Evolutionary conservation across 2,888 invertebrate genomes (phyloP).

Genomic region (Lasioglossum marginatum): DNA sequence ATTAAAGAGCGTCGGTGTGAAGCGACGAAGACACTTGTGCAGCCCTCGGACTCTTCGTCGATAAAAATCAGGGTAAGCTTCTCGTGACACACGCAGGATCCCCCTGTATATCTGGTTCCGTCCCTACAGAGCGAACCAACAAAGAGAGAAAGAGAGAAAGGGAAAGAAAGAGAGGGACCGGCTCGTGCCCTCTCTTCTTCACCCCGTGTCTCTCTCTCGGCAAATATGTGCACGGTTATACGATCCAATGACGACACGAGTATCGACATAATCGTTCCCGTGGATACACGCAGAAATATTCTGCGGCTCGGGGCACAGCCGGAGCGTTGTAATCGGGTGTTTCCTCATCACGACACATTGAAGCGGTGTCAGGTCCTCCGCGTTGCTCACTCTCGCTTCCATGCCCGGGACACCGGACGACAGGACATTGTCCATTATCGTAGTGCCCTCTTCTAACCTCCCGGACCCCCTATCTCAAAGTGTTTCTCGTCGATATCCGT

Average conservation of each 20-base stretch:
- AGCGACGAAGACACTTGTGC: constrained; percentile 15
- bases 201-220: not conserved
- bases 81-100: constrained; percentile 41
- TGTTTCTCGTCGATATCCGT: constrained; percentile 24
- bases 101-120: constrained; percentile 13
- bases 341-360: constrained; percentile 82
- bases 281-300: constrained; percentile 68
- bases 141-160: not conserved
- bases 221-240: constrained; percentile 56
- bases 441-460: constrained; percentile 14
- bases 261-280: constrained; percentile 64
- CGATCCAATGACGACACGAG: constrained; percentile 38
- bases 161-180: not conserved
- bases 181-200: constrained; percentile 25
- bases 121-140: not conserved
- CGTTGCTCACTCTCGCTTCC: constrained; percentile 63
- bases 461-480: not conserved
- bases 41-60: constrained; percentile 44
- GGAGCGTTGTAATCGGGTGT: constrained; percentile 81
- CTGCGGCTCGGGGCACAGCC: constrained; percentile 37
- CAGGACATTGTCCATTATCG: constrained; percentile 84
- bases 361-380: constrained; percentile 79
- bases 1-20: constrained; percentile 15
- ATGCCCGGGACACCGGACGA: constrained; percentile 74
- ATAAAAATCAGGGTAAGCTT: constrained; percentile 53